Conservation (phyloP, 2,888 invertebrate genomes). For the Cryptocephalus moraei region DNA sequence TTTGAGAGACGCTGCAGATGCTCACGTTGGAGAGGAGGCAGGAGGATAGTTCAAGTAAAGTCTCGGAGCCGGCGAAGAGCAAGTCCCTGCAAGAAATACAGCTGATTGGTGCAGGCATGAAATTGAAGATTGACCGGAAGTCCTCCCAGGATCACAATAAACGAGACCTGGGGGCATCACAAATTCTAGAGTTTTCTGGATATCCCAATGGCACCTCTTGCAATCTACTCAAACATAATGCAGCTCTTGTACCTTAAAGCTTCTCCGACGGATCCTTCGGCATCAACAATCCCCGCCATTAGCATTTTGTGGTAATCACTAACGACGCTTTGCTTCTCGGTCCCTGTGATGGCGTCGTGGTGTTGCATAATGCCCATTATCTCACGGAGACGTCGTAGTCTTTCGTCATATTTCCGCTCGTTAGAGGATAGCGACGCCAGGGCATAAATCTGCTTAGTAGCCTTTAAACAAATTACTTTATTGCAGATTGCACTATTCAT, state of each 20-base stretch:
- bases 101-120: too few relatives aligned
- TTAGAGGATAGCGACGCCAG: slow-evolving; percentile 41
- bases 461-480: slow-evolving; percentile 6
- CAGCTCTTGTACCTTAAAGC: slow-evolving; percentile 14
- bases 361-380: slow-evolving; percentile 81
- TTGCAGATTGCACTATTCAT: too few relatives aligned
- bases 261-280: slow-evolving; percentile 24
- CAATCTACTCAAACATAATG: too few relatives aligned
- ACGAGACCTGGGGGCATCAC: too few relatives aligned
- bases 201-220: too few relatives aligned
- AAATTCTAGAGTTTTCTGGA: too few relatives aligned
- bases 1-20: slow-evolving; percentile 54
- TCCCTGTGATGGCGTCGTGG: slow-evolving; percentile 82
- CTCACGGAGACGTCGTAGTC: slow-evolving; percentile 28
- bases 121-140: too few relatives aligned
- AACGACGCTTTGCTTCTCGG: slow-evolving; percentile 75
- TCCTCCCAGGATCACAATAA: too few relatives aligned
- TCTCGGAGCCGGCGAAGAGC: not conserved
- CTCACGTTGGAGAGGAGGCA: slow-evolving; percentile 67
- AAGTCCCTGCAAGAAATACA: slow-evolving; percentile 5
- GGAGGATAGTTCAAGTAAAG: slow-evolving; percentile 13
- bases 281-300: slow-evolving; percentile 47
- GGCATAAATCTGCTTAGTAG: slow-evolving; percentile 59
- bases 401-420: slow-evolving; percentile 48
- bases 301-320: slow-evolving; percentile 74